A percentile compares a stretch with the other conserved stretches of the same genome.
phyloP scores from a whole-genome alignment of 2,888 invertebrate species.

The Acronicta psi region DNA sequence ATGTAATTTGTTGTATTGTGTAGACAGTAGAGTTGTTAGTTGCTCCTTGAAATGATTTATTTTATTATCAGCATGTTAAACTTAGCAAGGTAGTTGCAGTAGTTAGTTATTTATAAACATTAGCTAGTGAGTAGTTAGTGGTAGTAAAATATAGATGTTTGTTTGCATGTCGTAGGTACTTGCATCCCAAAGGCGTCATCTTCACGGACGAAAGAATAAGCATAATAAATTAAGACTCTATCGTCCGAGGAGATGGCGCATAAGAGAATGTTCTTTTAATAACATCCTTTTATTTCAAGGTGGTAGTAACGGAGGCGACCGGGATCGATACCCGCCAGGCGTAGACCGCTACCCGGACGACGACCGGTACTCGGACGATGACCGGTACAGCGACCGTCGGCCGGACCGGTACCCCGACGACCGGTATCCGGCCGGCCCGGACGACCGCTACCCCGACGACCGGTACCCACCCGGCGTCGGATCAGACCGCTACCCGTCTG shows the following conservation, averaged over 20 bases:
- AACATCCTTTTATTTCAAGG: conserved; percentile 69
- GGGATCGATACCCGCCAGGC: conserved; percentile 82
- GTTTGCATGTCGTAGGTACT: conserved; percentile 24
- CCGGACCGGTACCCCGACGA: conserved; percentile 84
- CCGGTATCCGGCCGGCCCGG: conserved; percentile 84
- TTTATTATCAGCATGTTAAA: conserved; percentile 31
- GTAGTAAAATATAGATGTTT: conserved; percentile 42
- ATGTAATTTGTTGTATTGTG: not conserved
- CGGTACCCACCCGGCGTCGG: conserved; percentile 77
- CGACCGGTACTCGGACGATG: conserved; percentile 87
- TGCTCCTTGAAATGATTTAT: conserved; percentile 14
- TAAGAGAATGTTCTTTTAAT: conserved; percentile 22
- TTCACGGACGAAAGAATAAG: too few relatives aligned
- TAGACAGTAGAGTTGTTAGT: conserved; percentile 14
- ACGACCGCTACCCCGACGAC: conserved; percentile 38
- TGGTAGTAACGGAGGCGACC: conserved; percentile 79
- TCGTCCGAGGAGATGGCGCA: too few relatives aligned
- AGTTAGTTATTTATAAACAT: conserved; percentile 24
- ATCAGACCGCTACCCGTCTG: conserved; percentile 52
- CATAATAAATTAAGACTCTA: too few relatives aligned
- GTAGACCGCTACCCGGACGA: conserved; percentile 85
- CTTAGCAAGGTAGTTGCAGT: conserved; percentile 32
- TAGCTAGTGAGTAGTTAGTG: conserved; percentile 32
- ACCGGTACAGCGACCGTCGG: conserved; percentile 77
- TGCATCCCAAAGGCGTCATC: not conserved